These are phyloP conservation scores for Ophraella communa DNA, from an alignment of 2,888 invertebrate genomes.

Conservation along the genomic window DNA sequence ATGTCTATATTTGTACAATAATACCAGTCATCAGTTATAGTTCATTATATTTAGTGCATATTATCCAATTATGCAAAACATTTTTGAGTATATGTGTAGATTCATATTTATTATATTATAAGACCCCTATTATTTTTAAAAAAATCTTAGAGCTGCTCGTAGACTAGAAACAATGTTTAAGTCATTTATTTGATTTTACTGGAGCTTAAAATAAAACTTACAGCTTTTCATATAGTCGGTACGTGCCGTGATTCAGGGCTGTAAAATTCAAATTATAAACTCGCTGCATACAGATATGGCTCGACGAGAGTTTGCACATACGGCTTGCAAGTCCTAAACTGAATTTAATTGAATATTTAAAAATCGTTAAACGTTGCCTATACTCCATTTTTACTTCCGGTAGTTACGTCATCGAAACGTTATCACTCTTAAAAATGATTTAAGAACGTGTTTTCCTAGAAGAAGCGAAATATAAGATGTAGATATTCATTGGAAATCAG, in stretches of 20 bases:
- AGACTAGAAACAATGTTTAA: not conserved
- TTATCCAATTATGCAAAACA: no score
- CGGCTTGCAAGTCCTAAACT: not conserved
- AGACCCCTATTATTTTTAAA: no score
- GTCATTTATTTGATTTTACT: not conserved
- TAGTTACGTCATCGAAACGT: constrained; percentile 13
- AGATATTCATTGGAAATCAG: no score
- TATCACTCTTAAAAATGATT: constrained; percentile 17
- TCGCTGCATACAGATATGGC: not conserved
- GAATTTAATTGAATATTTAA: not conserved
- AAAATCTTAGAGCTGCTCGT: no score
- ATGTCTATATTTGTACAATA: no score
- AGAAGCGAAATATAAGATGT: no score
- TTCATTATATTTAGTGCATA: no score
- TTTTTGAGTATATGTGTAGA: no score
- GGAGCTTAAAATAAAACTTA: not conserved
- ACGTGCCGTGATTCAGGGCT: not conserved
- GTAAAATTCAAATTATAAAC: not conserved
- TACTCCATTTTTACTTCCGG: not conserved
- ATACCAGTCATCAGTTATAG: no score
- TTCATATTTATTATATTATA: no score
- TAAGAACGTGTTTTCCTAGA: no score
- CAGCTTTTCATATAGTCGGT: not conserved
- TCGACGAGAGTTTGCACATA: not conserved
- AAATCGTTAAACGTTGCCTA: not conserved